Evolutionary conservation across 2,888 invertebrate genomes (phyloP).

Genomic region (Cantharis rufa): DNA sequence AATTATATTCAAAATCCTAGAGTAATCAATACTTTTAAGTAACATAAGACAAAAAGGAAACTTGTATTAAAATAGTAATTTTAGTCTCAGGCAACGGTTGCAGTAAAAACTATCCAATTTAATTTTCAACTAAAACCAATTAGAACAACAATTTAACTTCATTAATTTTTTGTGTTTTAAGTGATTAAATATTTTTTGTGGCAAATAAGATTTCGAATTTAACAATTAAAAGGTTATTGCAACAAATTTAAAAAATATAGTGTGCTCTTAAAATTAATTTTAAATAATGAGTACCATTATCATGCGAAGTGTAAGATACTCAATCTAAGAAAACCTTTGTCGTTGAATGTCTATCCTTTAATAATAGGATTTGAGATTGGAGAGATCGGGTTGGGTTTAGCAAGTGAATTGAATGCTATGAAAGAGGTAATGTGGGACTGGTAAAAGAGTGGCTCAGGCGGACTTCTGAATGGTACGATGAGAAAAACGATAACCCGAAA

Average conservation of each 20-base stretch:
- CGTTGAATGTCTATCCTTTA: constrained; percentile 41
- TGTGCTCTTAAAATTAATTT: constrained; percentile 5
- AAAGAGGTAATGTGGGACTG: constrained; percentile 39
- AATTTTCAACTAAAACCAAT: neutral
- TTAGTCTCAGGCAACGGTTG: neutral
- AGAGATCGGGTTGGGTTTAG: constrained; percentile 41
- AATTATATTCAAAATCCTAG: neutral
- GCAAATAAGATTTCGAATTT: neutral
- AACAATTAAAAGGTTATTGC: neutral
- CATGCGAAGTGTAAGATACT: constrained; percentile 37
- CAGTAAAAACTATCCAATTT: neutral
- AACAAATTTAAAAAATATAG: neutral
- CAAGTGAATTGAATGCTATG: constrained; percentile 44
- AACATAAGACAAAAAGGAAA: neutral
- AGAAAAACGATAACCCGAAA: constrained; percentile 36
- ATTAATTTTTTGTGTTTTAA: neutral
- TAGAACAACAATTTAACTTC: neutral
- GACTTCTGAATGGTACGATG: constrained; percentile 32
- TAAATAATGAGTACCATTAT: constrained; percentile 27
- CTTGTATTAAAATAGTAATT: neutral
- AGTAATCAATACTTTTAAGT: neutral
- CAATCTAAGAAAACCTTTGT: constrained; percentile 42
- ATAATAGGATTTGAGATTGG: constrained; percentile 46
- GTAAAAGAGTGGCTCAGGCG: constrained; percentile 33
- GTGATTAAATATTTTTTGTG: neutral